Evolutionary conservation across 2,797 vertebrate genomes (phyloP).

Genomic region (Onychomys arenicola): DNA sequence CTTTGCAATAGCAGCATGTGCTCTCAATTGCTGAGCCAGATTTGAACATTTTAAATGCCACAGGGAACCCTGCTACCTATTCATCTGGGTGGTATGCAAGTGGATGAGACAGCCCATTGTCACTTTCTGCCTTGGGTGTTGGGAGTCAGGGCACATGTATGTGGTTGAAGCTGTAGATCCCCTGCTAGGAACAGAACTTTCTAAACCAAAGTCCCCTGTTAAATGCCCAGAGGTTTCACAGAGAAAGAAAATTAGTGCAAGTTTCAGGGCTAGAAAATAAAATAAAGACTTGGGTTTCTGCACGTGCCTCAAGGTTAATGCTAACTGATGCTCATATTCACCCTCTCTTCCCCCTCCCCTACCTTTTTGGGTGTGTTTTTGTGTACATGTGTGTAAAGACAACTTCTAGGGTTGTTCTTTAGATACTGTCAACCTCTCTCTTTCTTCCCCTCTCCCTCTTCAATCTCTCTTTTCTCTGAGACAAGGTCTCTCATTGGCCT

Average conservation of each 20-base stretch:
- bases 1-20: not conserved
- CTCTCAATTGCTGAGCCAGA: not conserved
- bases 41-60: not conserved
- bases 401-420: not conserved
- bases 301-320: not conserved
- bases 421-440: not conserved
- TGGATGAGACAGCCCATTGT: not conserved
- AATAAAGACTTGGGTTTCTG: not conserved
- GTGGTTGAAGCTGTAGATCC: not conserved
- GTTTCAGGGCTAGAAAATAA: not conserved
- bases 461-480: not conserved
- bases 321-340: not conserved
- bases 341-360: no score
- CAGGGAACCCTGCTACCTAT: not conserved
- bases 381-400: not conserved
- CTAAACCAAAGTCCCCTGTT: not conserved
- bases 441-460: not conserved
- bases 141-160: not conserved
- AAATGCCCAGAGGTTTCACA: not conserved
- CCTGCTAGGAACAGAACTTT: not conserved
- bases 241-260: constrained; percentile 2
- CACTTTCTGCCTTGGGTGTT: not conserved
- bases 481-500: not conserved
- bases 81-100: not conserved
- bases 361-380: not conserved